Evolutionary conservation across 2,113 vertebrate species (phyloP).

Genomic region (Podiceps cristatus): DNA sequence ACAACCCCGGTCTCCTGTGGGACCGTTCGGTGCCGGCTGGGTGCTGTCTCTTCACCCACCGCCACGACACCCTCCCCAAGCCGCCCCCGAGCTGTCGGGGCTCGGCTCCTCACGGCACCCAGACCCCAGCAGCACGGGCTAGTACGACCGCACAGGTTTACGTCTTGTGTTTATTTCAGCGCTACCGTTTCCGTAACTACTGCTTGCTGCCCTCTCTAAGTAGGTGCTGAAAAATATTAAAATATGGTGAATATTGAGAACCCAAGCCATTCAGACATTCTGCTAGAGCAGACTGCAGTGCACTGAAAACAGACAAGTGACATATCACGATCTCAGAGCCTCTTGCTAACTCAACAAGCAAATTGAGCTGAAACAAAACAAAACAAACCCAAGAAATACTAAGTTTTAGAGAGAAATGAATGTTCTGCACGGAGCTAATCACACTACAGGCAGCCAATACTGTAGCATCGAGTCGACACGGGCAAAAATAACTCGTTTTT

Average conservation of each 20-base stretch:
- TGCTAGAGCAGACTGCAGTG: slow-evolving; percentile 17
- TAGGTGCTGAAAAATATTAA: slow-evolving; percentile 23
- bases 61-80: fast-evolving
- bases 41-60: background rate
- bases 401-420: background rate
- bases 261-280: background rate
- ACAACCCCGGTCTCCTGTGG: fast-evolving
- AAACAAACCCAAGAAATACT: background rate
- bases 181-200: background rate
- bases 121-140: background rate
- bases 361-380: slow-evolving; percentile 32
- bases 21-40: background rate
- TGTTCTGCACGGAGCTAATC: background rate
- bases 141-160: background rate
- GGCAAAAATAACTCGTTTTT: background rate
- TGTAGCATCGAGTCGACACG: background rate
- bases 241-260: slow-evolving; percentile 24
- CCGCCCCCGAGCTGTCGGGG: fast-evolving
- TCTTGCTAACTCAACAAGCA: slow-evolving; percentile 26
- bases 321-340: slow-evolving; percentile 3
- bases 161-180: background rate
- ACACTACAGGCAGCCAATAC: background rate
- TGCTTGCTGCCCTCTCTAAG: background rate
- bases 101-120: fast-evolving
- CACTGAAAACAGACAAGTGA: slow-evolving; percentile 22